These are phyloP conservation scores for Amphiduros pacificus DNA, from an alignment of 2,888 invertebrate species.

Conservation along the genomic window DNA sequence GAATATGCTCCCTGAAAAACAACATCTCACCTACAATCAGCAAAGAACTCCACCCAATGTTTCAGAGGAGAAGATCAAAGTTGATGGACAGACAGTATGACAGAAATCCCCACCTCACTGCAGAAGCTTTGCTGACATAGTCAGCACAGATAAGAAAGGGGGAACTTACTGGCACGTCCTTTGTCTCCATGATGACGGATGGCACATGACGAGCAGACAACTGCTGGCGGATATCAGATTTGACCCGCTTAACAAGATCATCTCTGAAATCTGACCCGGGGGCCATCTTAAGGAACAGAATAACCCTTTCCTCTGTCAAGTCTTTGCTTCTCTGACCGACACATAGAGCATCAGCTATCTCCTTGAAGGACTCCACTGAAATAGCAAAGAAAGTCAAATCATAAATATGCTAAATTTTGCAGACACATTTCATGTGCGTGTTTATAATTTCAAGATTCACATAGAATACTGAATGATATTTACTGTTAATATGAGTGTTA, in stretches of 20 bases:
- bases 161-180: constrained; percentile 63
- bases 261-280: constrained; percentile 51
- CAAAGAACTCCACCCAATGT: too few species aligned
- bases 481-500: too few species aligned
- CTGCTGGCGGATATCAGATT: constrained; percentile 58
- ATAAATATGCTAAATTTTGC: constrained; percentile 1
- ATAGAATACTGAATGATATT: too few species aligned
- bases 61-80: too few species aligned
- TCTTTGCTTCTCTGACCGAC: constrained; percentile 61
- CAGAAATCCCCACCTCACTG: too few species aligned
- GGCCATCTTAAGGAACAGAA: constrained; percentile 64
- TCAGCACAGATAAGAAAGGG: too few species aligned
- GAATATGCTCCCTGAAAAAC: too few species aligned
- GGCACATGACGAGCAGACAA: constrained; percentile 65
- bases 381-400: background rate
- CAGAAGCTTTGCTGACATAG: background rate
- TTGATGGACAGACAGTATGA: too few species aligned
- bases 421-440: background rate
- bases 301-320: constrained; percentile 63
- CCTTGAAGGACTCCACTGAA: constrained; percentile 63
- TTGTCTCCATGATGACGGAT: constrained; percentile 60
- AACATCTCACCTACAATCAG: too few species aligned
- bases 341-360: constrained; percentile 64
- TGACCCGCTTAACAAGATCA: constrained; percentile 58
- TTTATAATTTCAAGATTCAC: too few species aligned